Conservation (phyloP, 2,113 vertebrate genomes). For the Phalacrocorax aristotelis region DNA sequence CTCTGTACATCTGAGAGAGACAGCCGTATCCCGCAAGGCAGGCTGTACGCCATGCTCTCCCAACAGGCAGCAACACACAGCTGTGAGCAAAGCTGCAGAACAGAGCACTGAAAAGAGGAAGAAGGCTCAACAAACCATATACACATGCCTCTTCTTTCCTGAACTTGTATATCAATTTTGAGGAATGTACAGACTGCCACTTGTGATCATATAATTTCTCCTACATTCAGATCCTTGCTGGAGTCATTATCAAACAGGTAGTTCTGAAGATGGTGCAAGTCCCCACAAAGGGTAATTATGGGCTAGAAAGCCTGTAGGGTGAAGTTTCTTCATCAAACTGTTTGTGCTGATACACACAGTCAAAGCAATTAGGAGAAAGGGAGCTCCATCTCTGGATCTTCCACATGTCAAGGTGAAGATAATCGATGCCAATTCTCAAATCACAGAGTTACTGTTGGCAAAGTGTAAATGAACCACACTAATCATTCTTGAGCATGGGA, state of each 20-base stretch:
- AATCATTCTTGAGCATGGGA: slow-evolving; percentile 8
- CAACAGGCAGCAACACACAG: not conserved
- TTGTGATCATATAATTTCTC: not conserved
- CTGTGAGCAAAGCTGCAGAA: not conserved
- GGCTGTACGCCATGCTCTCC: not conserved
- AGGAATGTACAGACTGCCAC: not conserved
- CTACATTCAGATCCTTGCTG: not conserved
- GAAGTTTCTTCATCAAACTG: slow-evolving; percentile 12
- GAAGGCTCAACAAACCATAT: not conserved
- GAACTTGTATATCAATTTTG: not conserved
- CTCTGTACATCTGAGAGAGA: not conserved
- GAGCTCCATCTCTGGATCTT: slow-evolving; percentile 21
- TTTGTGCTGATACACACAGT: slow-evolving; percentile 1
- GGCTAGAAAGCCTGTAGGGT: not conserved
- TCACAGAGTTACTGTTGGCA: slow-evolving; percentile 38
- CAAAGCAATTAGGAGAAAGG: slow-evolving; percentile 20
- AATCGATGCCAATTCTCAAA: slow-evolving; percentile 37
- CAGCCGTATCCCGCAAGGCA: not conserved
- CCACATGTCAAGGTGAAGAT: slow-evolving; percentile 24
- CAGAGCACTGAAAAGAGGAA: not conserved
- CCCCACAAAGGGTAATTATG: not conserved
- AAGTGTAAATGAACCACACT: slow-evolving; percentile 47
- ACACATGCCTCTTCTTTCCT: not conserved
- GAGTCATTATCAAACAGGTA: not conserved
- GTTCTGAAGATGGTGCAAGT: not conserved